Conservation (phyloP, 2,113 vertebrate genomes). For the Charadrius vociferus region DNA sequence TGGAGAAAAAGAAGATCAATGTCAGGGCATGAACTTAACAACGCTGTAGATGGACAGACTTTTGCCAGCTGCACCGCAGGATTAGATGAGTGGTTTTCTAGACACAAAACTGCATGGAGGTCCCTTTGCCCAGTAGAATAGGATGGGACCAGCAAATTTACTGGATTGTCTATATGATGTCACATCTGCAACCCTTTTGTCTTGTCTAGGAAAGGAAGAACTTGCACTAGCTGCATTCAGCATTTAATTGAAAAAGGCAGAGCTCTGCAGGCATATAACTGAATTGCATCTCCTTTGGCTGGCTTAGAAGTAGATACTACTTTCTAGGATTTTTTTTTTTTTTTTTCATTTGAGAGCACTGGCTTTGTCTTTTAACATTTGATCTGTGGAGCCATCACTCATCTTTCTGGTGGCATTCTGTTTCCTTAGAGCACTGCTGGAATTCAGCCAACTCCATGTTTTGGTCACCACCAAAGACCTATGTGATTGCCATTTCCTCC, state of each 20-base stretch:
- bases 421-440: slow-evolving; percentile 33
- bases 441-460: slow-evolving; percentile 5
- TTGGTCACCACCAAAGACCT: neutral
- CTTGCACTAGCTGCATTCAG: neutral
- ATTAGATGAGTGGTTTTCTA: neutral
- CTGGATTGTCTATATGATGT: neutral
- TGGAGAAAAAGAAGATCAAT: neutral
- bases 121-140: neutral
- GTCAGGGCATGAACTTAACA: neutral
- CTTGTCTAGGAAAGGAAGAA: neutral
- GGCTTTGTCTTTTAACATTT: slow-evolving; percentile 22
- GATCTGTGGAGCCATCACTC: neutral
- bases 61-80: neutral
- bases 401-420: neutral
- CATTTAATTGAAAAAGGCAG: neutral
- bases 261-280: neutral
- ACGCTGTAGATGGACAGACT: neutral
- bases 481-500: slow-evolving; percentile 22
- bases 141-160: neutral
- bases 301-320: neutral
- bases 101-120: neutral
- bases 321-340: neutral
- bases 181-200: neutral
- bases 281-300: neutral
- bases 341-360: neutral